A percentile compares a stretch with the other conserved stretches of the same genome.
These are phyloP conservation scores for Stylophora pistillata DNA, from an alignment of 64 coral and sea anemone genomes.

Conservation along the genomic window DNA sequence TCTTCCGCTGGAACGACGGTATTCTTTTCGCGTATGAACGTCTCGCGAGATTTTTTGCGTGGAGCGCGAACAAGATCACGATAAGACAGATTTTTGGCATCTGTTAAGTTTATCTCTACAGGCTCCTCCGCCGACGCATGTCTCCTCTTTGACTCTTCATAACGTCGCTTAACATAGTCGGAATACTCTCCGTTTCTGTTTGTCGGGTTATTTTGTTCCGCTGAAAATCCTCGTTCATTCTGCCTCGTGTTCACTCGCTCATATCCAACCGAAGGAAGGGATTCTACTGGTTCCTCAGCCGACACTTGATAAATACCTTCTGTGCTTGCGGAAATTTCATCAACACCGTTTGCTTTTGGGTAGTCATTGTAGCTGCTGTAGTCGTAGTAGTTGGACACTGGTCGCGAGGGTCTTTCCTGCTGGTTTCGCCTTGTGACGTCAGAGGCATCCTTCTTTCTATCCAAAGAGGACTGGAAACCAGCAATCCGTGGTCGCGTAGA, in stretches of 20 bases:
- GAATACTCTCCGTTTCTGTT: constrained; percentile 16
- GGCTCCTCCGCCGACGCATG: neutral
- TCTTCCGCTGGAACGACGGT: neutral
- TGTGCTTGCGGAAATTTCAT: neutral
- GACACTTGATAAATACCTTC: neutral
- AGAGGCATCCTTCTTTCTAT: neutral
- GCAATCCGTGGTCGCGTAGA: constrained; percentile 6
- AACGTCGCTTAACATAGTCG: neutral
- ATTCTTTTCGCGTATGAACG: constrained; percentile 14
- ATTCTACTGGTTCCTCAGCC: neutral
- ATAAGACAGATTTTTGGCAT: constrained; percentile 35
- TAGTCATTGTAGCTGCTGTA: constrained; percentile 47
- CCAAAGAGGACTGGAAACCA: neutral
- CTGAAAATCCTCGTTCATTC: neutral
- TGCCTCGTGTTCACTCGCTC: neutral
- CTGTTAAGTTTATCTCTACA: constrained; percentile 19
- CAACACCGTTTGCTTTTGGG: neutral
- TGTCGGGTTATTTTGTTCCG: neutral
- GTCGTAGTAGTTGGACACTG: constrained; percentile 55
- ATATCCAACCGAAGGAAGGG: neutral
- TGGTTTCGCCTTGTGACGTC: neutral
- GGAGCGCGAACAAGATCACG: constrained; percentile 31
- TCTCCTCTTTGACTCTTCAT: constrained; percentile 13
- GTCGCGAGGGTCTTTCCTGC: constrained; percentile 23
- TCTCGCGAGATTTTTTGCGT: constrained; percentile 9